phyloP scores from a whole-genome alignment of 1,140 invertebrate species.

The Papilio aristodemus region DNA sequence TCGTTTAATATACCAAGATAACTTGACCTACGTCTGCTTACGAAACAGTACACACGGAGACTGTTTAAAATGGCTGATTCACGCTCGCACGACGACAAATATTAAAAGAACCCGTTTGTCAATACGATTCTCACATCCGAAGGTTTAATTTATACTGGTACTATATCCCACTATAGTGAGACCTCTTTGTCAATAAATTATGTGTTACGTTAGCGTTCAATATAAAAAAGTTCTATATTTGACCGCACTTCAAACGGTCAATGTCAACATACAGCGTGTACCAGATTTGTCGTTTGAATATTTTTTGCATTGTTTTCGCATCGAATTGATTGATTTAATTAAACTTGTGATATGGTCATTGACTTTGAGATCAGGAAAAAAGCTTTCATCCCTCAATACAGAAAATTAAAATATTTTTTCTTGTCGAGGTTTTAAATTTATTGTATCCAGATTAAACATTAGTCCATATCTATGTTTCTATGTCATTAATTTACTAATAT shows the following conservation, averaged over 20 bases:
- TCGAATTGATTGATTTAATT: constrained; percentile 54
- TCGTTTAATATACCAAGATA: constrained; percentile 31
- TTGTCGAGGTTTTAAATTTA: neutral
- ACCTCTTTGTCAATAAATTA: constrained; percentile 23
- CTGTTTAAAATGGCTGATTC: constrained; percentile 25
- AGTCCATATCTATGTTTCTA: neutral
- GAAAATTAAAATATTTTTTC: neutral
- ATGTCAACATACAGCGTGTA: constrained; percentile 55
- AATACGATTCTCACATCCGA: neutral
- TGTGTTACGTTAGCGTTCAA: constrained; percentile 4
- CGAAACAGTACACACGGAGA: constrained; percentile 4
- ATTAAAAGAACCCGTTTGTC: constrained; percentile 13
- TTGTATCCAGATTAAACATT: neutral
- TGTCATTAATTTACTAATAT: neutral
- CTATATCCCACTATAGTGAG: constrained; percentile 3
- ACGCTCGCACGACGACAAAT: neutral
- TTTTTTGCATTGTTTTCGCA: constrained; percentile 52
- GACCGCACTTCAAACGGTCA: constrained; percentile 49
- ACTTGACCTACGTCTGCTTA: constrained; percentile 30
- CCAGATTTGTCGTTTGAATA: constrained; percentile 56
- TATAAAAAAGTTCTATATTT: constrained; percentile 39
- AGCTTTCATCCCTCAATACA: constrained; percentile 4
- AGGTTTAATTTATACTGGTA: constrained; percentile 5
- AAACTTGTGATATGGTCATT: constrained; percentile 57
- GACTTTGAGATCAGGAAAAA: constrained; percentile 37